phyloP scores from a whole-genome alignment of 92 coral and sea anemone species.

The Actinernus sp. region DNA sequence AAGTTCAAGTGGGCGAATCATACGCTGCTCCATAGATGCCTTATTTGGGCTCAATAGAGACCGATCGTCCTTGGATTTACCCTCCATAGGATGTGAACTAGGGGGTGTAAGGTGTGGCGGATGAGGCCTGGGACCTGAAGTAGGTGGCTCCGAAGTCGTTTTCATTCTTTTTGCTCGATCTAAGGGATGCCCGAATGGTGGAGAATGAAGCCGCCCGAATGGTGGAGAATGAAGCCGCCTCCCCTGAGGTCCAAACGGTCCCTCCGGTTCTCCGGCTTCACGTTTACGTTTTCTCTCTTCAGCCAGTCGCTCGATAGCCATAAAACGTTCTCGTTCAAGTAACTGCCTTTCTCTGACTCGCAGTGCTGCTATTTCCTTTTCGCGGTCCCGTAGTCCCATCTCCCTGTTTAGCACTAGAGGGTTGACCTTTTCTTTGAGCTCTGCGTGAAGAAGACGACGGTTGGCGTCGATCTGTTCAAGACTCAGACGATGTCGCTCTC shows the following conservation, averaged over 20 bases:
- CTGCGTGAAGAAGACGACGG: slow-evolving; percentile 86
- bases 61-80: slow-evolving; percentile 54
- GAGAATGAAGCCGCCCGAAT: slow-evolving; percentile 61
- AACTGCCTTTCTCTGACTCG: slow-evolving; percentile 86
- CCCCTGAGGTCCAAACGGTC: slow-evolving; percentile 49
- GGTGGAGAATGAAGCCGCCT: slow-evolving; percentile 73
- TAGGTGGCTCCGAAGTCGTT: slow-evolving; percentile 35
- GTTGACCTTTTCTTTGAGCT: slow-evolving; percentile 88
- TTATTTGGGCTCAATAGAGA: slow-evolving; percentile 5
- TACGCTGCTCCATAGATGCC: slow-evolving; percentile 17
- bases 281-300: slow-evolving; percentile 80
- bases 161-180: slow-evolving; percentile 80
- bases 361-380: slow-evolving; percentile 74
- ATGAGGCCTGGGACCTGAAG: slow-evolving; percentile 25
- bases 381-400: slow-evolving; percentile 66
- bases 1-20: slow-evolving; percentile 52
- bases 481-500: slow-evolving; percentile 86
- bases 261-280: slow-evolving; percentile 69
- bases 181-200: slow-evolving; percentile 62
- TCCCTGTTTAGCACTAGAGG: slow-evolving; percentile 87
- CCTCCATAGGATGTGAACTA: slow-evolving; percentile 22
- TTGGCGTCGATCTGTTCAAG: slow-evolving; percentile 90
- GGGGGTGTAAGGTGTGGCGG: slow-evolving; percentile 26
- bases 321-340: slow-evolving; percentile 70
- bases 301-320: slow-evolving; percentile 73